Conservation (phyloP, 1,140 invertebrate genomes). For the Hycleus phaleratus region DNA sequence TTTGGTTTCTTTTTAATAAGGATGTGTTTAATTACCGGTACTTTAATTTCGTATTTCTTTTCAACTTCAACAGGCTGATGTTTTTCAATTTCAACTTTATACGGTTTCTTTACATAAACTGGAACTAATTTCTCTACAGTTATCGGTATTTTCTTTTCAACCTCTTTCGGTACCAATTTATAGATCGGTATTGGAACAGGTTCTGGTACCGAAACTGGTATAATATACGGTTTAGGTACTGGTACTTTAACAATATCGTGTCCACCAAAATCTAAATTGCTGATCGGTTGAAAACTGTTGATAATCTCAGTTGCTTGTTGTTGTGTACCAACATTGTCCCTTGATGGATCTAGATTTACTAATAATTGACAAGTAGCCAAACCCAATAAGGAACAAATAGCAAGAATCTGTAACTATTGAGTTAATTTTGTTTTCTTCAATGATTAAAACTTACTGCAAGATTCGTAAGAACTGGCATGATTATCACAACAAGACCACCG, state of each 20-base stretch:
- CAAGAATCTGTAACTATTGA: too few relatives aligned
- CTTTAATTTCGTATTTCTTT: conserved; percentile 68
- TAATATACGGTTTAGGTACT: conserved; percentile 66
- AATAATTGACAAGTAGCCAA: neutral
- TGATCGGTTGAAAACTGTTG: neutral
- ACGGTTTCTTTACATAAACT: conserved; percentile 66
- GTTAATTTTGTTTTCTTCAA: too few relatives aligned
- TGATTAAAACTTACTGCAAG: too few relatives aligned
- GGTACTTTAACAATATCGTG: conserved; percentile 53
- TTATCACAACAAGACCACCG: too few relatives aligned
- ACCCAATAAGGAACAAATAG: too few relatives aligned
- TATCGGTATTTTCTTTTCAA: conserved; percentile 68
- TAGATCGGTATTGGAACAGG: conserved; percentile 66
- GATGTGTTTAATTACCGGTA: conserved; percentile 72
- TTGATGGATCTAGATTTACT: neutral
- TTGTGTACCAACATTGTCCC: neutral
- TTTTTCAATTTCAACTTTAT: conserved; percentile 67
- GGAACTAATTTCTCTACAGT: conserved; percentile 67
- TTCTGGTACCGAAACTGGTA: conserved; percentile 61
- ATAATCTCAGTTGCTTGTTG: neutral
- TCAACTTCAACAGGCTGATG: conserved; percentile 62
- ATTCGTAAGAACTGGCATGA: too few relatives aligned
- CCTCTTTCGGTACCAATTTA: conserved; percentile 53
- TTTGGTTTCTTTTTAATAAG: conserved; percentile 25
- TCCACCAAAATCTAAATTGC: too few relatives aligned